Evolutionary conservation across 2,797 vertebrate species (phyloP).

Genomic region (Helarctos malayanus): DNA sequence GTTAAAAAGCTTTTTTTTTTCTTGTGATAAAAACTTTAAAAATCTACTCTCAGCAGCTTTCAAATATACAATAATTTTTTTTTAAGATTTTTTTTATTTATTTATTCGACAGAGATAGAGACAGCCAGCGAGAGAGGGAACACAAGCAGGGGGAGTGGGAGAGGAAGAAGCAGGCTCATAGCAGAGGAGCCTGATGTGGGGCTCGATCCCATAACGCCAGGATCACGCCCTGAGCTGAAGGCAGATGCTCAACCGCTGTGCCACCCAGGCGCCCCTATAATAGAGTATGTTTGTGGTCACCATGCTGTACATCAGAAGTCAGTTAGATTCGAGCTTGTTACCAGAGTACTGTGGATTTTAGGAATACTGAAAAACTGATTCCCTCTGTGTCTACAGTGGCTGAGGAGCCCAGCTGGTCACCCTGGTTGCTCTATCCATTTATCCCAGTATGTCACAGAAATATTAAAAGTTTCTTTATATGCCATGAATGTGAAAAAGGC

Average conservation of each 20-base stretch:
- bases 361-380: constrained; percentile 27
- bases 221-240: too few relatives aligned
- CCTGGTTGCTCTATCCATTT: background rate
- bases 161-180: too few relatives aligned
- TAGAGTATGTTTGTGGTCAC: background rate
- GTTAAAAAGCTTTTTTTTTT: background rate
- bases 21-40: background rate
- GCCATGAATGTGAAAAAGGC: background rate
- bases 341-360: constrained; percentile 20
- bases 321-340: constrained; percentile 34
- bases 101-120: too few relatives aligned
- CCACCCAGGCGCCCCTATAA: too few relatives aligned
- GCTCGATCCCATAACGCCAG: too few relatives aligned
- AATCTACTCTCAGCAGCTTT: background rate
- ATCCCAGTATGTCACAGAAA: background rate
- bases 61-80: background rate
- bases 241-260: too few relatives aligned
- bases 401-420: background rate
- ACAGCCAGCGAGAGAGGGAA: too few relatives aligned
- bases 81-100: too few relatives aligned
- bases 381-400: background rate
- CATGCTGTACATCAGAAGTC: background rate
- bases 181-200: too few relatives aligned
- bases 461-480: constrained; percentile 29
- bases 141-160: too few relatives aligned